Base-by-base conservation (phyloP, 1,140 invertebrate genomes). In the Halesus radiatus region DNA sequence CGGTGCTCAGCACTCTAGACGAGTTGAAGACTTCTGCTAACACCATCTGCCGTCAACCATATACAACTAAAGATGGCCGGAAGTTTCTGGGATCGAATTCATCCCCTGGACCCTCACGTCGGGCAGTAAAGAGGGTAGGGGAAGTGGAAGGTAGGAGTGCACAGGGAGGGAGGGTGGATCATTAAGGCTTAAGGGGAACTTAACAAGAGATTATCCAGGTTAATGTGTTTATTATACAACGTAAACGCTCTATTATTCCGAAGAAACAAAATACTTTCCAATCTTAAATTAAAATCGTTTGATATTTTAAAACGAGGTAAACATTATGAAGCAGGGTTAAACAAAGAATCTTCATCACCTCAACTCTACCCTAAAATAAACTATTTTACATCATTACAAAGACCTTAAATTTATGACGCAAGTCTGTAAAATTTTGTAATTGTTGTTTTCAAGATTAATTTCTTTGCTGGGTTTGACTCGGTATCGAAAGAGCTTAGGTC, bases 171-270 rank as follows among this genome's bases (percentile, higher is more conserved):
- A n/a, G 22, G 18, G 22, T 7, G 22, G 58, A 62, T 62, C 58
- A 62, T 62, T 62, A 62, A 15, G 53, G 53, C 18, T n/a, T 16
- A 54, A 54, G 53, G 53, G 53, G 22, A 22, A 62, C n/a, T n/a
- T 23, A 22, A 22, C 18, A 15, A 62, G 58, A 26, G n/a, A 23
- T 22, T 54, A 62, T 62, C 23, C 58, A 62, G 58, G 58, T 62
- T 62, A 62, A 62, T 62, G 58, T 62, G 58, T 62, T 62, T 62
- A 62, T 62, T 62, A 62, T 62, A 62, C 58, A 62, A 22, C 26
- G 18, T 62, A 22, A 26, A 62, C 18, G 18, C 13, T 22, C 23
- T 22, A 20, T 20, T 62, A 62, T 62, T 62, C 22, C n/a, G 58
- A 62, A 62, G 58, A 62, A 62, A 62, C 22, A 20, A 62, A 62